Evolutionary conservation across 1,140 invertebrate species (phyloP).

Genomic region (Cyclina sinensis): DNA sequence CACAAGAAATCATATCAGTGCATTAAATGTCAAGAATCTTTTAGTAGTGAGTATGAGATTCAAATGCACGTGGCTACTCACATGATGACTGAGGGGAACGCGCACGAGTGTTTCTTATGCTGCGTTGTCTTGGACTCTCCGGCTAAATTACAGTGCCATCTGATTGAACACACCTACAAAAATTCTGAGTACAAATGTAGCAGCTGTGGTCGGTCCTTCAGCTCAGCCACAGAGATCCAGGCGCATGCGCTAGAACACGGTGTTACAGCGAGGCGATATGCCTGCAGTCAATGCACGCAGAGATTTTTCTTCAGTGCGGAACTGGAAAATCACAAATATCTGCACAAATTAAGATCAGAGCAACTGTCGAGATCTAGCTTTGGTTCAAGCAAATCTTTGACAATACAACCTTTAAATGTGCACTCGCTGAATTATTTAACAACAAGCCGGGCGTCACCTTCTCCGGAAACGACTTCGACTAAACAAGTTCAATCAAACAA

Average conservation of each 20-base stretch:
- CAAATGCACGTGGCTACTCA: constrained; percentile 90
- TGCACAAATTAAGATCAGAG: constrained; percentile 84
- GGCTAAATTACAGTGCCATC: constrained; percentile 94
- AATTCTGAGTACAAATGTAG: constrained; percentile 94
- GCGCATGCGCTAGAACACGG: constrained; percentile 95
- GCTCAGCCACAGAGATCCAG: constrained; percentile 92
- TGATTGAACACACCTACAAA: constrained; percentile 97
- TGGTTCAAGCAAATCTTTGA: not conserved
- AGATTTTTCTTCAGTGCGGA: constrained; percentile 97
- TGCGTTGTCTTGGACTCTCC: constrained; percentile 90
- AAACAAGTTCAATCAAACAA: constrained; percentile 27
- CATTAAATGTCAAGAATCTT: constrained; percentile 91
- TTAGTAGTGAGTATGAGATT: constrained; percentile 90
- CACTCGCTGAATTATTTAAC: not conserved
- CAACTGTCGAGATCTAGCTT: not conserved
- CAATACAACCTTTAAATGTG: constrained; percentile 27
- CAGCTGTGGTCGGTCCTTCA: constrained; percentile 95
- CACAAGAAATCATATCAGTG: constrained; percentile 89
- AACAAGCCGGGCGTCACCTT: not conserved
- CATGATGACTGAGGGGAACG: constrained; percentile 88
- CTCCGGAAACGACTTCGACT: not conserved
- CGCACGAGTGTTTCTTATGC: constrained; percentile 92
- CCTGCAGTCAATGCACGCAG: constrained; percentile 93
- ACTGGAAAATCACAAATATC: constrained; percentile 93
- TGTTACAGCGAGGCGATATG: constrained; percentile 92